Evolutionary conservation across 2,888 invertebrate species (phyloP).

Genomic region (Agrochola circellaris): DNA sequence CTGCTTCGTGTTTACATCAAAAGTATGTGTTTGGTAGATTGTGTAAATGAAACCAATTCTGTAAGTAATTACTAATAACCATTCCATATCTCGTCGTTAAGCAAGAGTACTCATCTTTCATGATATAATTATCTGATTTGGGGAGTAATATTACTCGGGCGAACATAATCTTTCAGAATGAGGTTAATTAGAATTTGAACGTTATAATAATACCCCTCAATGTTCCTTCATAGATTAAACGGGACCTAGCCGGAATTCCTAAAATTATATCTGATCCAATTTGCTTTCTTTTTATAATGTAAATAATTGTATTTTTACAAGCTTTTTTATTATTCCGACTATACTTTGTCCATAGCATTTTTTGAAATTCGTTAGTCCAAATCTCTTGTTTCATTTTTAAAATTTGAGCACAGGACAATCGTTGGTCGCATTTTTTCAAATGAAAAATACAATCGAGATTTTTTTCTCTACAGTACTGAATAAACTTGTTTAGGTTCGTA

Average conservation of each 20-base stretch:
- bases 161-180: constrained; percentile 28
- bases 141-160: constrained; percentile 17
- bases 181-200: constrained; percentile 27
- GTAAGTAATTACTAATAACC: constrained; percentile 41
- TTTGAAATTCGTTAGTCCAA: neutral
- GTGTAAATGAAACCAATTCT: constrained; percentile 41
- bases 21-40: constrained; percentile 45
- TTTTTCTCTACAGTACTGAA: neutral
- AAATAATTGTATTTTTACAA: neutral
- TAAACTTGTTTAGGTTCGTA: neutral
- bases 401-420: neutral
- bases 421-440: neutral
- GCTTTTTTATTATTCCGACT: neutral
- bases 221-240: constrained; percentile 8
- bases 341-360: too few species aligned
- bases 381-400: neutral
- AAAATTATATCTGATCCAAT: neutral
- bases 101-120: constrained; percentile 34
- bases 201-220: constrained; percentile 23
- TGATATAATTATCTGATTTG: constrained; percentile 32
- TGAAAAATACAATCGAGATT: neutral
- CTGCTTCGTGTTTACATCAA: constrained; percentile 54
- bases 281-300: neutral
- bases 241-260: neutral
- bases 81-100: constrained; percentile 15